Percentiles rank a stretch among this genome's conserved stretches.
phyloP scores from a whole-genome alignment of 2,113 vertebrate genomes.

The Amblyornis subalaris region DNA sequence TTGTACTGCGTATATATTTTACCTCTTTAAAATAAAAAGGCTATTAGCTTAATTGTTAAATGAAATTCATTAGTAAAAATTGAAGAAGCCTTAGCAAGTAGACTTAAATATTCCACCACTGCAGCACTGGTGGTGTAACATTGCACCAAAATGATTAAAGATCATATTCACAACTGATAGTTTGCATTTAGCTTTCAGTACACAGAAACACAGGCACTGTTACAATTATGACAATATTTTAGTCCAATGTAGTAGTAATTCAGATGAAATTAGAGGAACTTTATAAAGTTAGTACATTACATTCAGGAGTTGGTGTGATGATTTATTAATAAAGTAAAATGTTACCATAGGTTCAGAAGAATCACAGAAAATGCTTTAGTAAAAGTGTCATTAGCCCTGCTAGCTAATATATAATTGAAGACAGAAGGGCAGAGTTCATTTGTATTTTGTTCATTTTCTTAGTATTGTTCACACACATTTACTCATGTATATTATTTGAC shows the following conservation, averaged over 20 bases:
- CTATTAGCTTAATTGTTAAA: conserved; percentile 82
- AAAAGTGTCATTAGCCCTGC: conserved; percentile 12
- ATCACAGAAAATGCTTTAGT: neutral
- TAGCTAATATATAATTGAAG: conserved; percentile 21
- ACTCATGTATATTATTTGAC: neutral
- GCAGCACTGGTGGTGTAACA: neutral
- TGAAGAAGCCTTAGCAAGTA: conserved; percentile 36
- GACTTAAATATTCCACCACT: conserved; percentile 29
- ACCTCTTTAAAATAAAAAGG: conserved; percentile 75
- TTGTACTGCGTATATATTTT: conserved; percentile 74
- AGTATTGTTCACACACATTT: neutral
- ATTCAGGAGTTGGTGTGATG: neutral
- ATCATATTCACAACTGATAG: conserved; percentile 32
- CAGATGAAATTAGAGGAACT: neutral
- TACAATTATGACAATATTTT: neutral
- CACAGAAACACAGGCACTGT: neutral
- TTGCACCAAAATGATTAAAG: conserved; percentile 59
- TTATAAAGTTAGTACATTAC: neutral
- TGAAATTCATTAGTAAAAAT: conserved; percentile 75
- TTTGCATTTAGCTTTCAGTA: conserved; percentile 46
- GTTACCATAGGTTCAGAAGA: neutral
- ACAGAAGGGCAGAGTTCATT: conserved; percentile 1
- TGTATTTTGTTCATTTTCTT: conserved; percentile 5
- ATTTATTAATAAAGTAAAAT: conserved; percentile 43
- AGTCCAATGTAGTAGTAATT: neutral